Conservation (phyloP, 2,113 vertebrate species). For the Malurus alboscapulatus region DNA sequence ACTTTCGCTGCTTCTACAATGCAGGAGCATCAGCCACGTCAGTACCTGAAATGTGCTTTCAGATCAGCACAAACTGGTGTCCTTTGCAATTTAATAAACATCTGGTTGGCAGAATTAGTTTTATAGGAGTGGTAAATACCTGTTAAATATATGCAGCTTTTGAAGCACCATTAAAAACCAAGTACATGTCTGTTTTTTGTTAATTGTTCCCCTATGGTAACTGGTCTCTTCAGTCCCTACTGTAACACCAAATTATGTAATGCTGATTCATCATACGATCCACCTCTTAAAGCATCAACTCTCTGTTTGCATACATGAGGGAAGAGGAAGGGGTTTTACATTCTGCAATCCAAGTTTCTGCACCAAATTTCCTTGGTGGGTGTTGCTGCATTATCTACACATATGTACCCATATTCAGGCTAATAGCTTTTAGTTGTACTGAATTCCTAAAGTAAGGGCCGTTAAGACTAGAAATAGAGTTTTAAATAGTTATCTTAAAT, state of each 20-base stretch:
- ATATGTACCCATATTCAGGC: fast-evolving
- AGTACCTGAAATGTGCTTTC: not conserved
- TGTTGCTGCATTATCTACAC: not conserved
- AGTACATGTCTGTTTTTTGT: not conserved
- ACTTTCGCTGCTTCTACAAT: not conserved
- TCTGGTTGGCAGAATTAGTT: not conserved
- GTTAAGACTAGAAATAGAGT: not conserved
- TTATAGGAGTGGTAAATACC: not conserved
- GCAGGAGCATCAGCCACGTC: fast-evolving
- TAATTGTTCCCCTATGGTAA: not conserved
- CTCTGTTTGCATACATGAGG: not conserved
- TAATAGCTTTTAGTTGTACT: not conserved
- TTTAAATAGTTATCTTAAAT: not conserved
- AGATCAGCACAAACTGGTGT: not conserved
- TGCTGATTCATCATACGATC: not conserved
- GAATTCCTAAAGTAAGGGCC: not conserved
- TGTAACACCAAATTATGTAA: not conserved
- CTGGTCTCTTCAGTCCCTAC: not conserved
- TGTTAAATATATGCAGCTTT: not conserved
- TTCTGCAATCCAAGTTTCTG: not conserved
- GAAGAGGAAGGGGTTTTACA: not conserved
- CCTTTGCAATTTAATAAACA: not conserved
- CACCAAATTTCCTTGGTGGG: not conserved
- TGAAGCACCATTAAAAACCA: not conserved
- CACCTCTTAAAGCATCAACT: not conserved